Conservation (phyloP, 1,140 invertebrate species). For the Tetramorium alpestre region DNA sequence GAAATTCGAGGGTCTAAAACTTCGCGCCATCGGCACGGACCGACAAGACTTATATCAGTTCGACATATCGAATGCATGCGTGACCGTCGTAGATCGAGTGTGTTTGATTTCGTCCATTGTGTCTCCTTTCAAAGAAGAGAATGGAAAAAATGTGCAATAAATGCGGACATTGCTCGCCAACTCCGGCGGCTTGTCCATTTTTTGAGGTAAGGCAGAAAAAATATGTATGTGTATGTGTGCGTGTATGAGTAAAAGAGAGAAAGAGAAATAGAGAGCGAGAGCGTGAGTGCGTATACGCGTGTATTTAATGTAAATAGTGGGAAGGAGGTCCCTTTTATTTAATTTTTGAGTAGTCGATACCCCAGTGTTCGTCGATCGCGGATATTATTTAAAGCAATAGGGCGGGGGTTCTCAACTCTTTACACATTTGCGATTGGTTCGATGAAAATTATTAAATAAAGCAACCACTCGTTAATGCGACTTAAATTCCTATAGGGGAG, state of each 20-base stretch:
- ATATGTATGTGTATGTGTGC: not conserved
- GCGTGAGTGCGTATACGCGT: slow-evolving; percentile 68
- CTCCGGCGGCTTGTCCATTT: not conserved
- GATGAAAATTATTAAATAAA: slow-evolving; percentile 16
- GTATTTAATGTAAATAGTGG: slow-evolving; percentile 85
- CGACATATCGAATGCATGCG: slow-evolving; percentile 80
- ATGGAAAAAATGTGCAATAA: slow-evolving; percentile 58
- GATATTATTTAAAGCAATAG: slow-evolving; percentile 83
- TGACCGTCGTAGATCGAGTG: slow-evolving; percentile 50
- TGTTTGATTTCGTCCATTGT: slow-evolving; percentile 59
- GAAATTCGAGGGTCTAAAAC: not conserved
- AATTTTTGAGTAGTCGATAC: slow-evolving; percentile 81
- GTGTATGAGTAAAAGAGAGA: not conserved
- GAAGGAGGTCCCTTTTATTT: slow-evolving; percentile 80
- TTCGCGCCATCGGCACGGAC: slow-evolving; percentile 1
- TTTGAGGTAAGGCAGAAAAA: slow-evolving; percentile 24
- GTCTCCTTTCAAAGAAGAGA: slow-evolving; percentile 26
- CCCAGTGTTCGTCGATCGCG: slow-evolving; percentile 81
- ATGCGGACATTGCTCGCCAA: not conserved
- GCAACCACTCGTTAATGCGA: not conserved
- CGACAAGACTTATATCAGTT: slow-evolving; percentile 78
- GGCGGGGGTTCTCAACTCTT: slow-evolving; percentile 46
- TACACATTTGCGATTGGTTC: not conserved
- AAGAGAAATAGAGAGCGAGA: not conserved
- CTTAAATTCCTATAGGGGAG: not conserved